Conservation (phyloP, 2,797 vertebrate species). For the Lutjanus argentimaculatus region DNA sequence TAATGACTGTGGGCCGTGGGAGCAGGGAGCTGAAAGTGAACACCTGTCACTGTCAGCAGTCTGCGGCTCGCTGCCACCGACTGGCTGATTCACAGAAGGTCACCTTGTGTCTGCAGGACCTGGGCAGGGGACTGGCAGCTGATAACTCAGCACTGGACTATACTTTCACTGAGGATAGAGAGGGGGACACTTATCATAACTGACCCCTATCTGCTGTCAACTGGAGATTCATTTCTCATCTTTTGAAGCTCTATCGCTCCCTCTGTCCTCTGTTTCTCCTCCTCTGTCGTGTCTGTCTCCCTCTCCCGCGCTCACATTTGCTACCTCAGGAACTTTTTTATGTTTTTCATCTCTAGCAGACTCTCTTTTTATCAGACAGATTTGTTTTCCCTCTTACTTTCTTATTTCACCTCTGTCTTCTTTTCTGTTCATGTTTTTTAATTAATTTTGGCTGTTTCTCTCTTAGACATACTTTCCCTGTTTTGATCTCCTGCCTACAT, state of each 20-base stretch:
- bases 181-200: constrained; percentile 64
- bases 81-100: constrained; percentile 70
- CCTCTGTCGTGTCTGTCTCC: constrained; percentile 15
- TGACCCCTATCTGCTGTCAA: constrained; percentile 70
- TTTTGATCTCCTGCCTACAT: constrained; percentile 24
- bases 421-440: constrained; percentile 13
- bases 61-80: constrained; percentile 50
- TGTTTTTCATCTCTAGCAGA: constrained; percentile 3
- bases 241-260: constrained; percentile 44
- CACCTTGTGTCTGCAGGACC: constrained; percentile 76
- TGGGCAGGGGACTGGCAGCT: constrained; percentile 55
- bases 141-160: constrained; percentile 71
- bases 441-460: constrained; percentile 18
- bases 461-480: constrained; percentile 3
- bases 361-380: neutral
- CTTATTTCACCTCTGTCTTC: neutral
- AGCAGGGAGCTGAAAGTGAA: constrained; percentile 64
- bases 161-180: constrained; percentile 69
- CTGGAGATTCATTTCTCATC: constrained; percentile 60
- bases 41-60: constrained; percentile 79
- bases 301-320: neutral
- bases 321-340: neutral
- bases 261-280: constrained; percentile 56
- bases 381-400: neutral
- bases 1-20: constrained; percentile 57